phyloP scores from a whole-genome alignment of 2,113 vertebrate species.

The Desmodus rotundus region DNA sequence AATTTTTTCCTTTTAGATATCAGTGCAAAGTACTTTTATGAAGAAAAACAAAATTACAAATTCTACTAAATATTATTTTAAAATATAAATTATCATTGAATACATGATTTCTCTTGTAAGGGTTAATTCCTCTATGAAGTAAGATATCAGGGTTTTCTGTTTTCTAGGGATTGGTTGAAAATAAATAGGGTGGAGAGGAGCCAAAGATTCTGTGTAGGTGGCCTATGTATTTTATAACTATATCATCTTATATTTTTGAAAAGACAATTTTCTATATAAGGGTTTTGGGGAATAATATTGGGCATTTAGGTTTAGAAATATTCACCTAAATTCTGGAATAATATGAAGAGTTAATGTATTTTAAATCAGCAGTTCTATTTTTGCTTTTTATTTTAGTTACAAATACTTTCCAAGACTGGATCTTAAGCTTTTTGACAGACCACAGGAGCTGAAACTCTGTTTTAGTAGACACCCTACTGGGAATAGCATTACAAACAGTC shows the following conservation, averaged over 20 bases:
- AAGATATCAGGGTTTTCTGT: background rate
- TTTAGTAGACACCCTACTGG: conserved; percentile 85
- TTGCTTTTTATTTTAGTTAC: conserved; percentile 84
- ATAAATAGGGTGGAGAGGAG: background rate
- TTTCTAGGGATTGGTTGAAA: conserved; percentile 26
- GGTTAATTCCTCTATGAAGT: conserved; percentile 15
- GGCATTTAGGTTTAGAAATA: conserved; percentile 37
- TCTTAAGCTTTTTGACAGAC: conserved; percentile 91
- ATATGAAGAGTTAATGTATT: conserved; percentile 52
- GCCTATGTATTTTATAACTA: background rate
- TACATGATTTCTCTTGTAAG: background rate
- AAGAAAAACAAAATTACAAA: conserved; percentile 18
- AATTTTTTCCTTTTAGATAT: background rate
- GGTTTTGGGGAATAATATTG: conserved; percentile 12
- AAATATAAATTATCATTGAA: conserved; percentile 15
- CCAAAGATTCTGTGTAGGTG: background rate
- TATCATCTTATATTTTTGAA: background rate
- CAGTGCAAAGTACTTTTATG: background rate
- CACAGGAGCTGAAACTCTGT: conserved; percentile 85
- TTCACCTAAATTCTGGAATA: conserved; percentile 26
- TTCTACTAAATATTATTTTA: background rate
- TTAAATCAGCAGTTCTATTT: conserved; percentile 58
- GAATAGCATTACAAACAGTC: conserved; percentile 89
- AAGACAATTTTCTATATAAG: background rate
- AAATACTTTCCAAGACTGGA: conserved; percentile 91